Percentiles rank a stretch among this genome's conserved stretches.
Evolutionary conservation across 2,113 vertebrate genomes (phyloP).

Genomic region (Hemiprocne comata): DNA sequence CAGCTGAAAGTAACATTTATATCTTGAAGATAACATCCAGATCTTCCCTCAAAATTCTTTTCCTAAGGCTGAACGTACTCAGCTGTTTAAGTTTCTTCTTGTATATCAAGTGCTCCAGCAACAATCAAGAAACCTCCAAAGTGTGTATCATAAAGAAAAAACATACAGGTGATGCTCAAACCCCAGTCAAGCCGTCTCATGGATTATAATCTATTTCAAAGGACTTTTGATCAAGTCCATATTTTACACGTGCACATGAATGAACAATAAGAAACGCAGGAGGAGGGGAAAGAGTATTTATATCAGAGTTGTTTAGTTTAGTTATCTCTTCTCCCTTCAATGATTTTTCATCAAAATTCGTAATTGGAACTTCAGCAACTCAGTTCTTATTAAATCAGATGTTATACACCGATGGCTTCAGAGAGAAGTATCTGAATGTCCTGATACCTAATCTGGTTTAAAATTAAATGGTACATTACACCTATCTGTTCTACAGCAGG

Average conservation of each 20-base stretch:
- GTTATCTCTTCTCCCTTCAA: background rate
- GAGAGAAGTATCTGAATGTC: constrained; percentile 4
- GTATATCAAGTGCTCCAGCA: rapidly evolving
- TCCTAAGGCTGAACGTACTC: background rate
- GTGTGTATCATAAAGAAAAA: background rate
- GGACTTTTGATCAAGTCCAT: background rate
- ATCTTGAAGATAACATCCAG: background rate
- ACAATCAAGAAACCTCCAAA: background rate
- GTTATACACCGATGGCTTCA: background rate
- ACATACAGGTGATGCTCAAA: background rate
- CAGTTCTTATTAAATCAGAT: background rate
- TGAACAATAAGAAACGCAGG: background rate
- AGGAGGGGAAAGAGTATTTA: background rate
- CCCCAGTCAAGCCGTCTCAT: background rate
- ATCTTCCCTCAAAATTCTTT: background rate
- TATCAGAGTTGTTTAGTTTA: background rate
- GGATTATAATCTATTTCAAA: background rate
- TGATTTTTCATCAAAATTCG: background rate
- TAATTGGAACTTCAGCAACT: background rate
- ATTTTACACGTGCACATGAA: background rate
- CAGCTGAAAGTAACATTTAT: background rate
- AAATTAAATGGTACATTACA: constrained; percentile 27
- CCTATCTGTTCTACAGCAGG: constrained; percentile 11
- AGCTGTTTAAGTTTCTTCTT: background rate
- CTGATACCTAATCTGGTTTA: constrained; percentile 7